Conservation (phyloP, 2,113 vertebrate species). For the Danionella cerebrum region DNA sequence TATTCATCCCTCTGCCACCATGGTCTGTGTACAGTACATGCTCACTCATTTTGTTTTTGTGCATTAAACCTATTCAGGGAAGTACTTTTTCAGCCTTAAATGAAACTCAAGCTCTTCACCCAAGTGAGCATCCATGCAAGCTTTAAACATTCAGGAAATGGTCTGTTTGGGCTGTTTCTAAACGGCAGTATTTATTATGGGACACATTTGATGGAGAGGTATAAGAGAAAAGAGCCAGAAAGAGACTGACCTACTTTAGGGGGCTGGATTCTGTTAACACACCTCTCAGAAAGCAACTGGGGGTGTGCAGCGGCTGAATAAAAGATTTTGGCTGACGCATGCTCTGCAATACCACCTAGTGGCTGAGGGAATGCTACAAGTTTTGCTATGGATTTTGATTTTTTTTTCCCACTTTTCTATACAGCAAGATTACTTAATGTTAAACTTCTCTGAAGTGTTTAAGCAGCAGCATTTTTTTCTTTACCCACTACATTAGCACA, state of each 20-base stretch:
- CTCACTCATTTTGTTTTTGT: too few relatives aligned
- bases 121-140: not conserved
- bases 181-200: not conserved
- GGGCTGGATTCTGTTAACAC: conserved; percentile 13
- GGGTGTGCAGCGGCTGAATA: not conserved
- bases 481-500: too few relatives aligned
- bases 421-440: too few relatives aligned
- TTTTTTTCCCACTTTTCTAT: too few relatives aligned
- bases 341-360: not conserved
- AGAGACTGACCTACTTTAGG: conserved; percentile 18
- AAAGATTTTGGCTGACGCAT: not conserved
- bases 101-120: too few relatives aligned
- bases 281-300: not conserved
- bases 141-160: not conserved
- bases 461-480: too few relatives aligned
- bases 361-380: not conserved
- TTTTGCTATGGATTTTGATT: too few relatives aligned
- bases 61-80: too few relatives aligned
- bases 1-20: not conserved
- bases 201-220: not conserved
- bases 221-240: conserved; percentile 5
- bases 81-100: too few relatives aligned
- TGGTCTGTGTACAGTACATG: not conserved
- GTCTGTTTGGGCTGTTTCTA: not conserved
- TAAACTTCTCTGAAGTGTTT: too few relatives aligned